phyloP scores from a whole-genome alignment of 92 coral and sea anemone species.

The Porites cylindrica region DNA sequence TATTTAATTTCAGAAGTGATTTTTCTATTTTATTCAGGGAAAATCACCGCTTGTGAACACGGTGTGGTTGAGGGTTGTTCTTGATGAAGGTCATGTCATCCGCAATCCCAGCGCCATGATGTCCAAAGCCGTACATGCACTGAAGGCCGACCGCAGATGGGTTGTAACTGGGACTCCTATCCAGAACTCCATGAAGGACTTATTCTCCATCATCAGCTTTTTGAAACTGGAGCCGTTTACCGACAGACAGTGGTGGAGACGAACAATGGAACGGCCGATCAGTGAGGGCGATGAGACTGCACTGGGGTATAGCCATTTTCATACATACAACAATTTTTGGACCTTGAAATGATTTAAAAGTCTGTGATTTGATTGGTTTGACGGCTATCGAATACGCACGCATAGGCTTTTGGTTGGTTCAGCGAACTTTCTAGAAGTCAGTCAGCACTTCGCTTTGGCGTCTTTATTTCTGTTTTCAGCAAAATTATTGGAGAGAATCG shows the following conservation, averaged over 20 bases:
- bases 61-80: conserved; percentile 78
- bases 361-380: neutral
- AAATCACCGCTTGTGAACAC: conserved; percentile 71
- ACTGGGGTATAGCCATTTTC: conserved; percentile 39
- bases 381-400: too few relatives aligned
- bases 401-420: too few relatives aligned
- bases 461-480: too few relatives aligned
- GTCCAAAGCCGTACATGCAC: conserved; percentile 84
- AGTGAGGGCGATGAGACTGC: conserved; percentile 80
- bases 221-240: conserved; percentile 83
- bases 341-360: too few relatives aligned
- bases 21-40: conserved; percentile 46
- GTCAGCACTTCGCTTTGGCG: too few relatives aligned
- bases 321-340: too few relatives aligned
- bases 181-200: conserved; percentile 88
- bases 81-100: conserved; percentile 89
- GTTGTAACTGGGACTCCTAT: conserved; percentile 88
- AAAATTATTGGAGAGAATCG: too few relatives aligned
- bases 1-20: neutral
- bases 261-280: conserved; percentile 82
- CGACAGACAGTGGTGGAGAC: conserved; percentile 92
- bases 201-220: conserved; percentile 85
- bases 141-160: conserved; percentile 85
- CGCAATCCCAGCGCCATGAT: conserved; percentile 83
- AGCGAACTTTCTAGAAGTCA: too few relatives aligned